Evolutionary conservation across 53 echinoderm and acorn worm genomes (phyloP), one percentile per base, ranked within the genome.

Genomic region (Actinopyga echinites): DNA sequence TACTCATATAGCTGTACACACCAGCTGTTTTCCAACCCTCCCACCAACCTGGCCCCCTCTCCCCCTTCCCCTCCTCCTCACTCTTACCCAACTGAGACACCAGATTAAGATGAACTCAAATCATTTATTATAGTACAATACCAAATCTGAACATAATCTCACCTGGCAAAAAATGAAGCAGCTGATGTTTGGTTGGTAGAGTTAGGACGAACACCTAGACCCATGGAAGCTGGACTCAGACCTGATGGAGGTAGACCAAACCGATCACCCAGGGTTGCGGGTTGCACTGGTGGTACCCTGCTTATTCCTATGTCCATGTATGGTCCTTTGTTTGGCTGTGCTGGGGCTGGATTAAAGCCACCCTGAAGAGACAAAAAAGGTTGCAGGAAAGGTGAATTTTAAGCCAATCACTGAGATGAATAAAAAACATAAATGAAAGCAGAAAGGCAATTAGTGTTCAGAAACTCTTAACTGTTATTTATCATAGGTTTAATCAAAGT

Each of bases 151-250:
- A n/a, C 55, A 10, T 19, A 19, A 19, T 2, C 94, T 84, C 78
- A 96, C 96, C 96, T 93, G 63, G 93, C 96, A 90, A 96, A 96
- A 88, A 96, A 96, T 1, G 96, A 96, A 26, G 96, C 96, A 13
- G 96, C 93, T 17, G 96, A 89, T 19, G 96, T 91, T 23, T 93
- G 88, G 6, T 87, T 85, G 2, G 35, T 26, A 8, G 80, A 38
- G 62, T 23, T 62, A 61, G 81, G 81, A 19, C 81, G 81, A 12
- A 80, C 81, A 17, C 81, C 81, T 11, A 80, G 81, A 21, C 81
- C 81, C 81, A 80, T 59, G 9, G 81, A 80, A 1, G 81, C 81
- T 12, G 81, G 81, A 36, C 81, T 80, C 60, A 80, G 60, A 23
- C 81, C 81, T 17, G 81, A 59, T 59, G 81, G 61, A 15, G 60